Conservation (phyloP, 2,888 invertebrate genomes). For the Priapulus caudatus region DNA sequence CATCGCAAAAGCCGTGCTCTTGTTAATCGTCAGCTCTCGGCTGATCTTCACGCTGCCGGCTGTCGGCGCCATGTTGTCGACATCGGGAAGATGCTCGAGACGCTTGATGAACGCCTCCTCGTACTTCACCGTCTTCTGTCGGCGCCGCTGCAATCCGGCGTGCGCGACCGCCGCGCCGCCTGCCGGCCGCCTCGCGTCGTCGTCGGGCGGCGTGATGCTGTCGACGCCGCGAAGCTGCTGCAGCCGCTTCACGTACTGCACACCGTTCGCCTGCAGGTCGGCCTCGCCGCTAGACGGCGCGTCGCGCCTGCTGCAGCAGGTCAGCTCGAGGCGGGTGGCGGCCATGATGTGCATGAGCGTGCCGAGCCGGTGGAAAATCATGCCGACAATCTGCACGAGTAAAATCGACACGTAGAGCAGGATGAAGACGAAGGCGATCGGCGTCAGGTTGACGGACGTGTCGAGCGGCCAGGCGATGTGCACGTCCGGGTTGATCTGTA, state of each 20-base stretch:
- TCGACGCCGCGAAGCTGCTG: too few relatives aligned
- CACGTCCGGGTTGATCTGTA: slow-evolving; percentile 95
- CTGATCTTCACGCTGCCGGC: too few relatives aligned
- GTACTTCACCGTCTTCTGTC: not conserved
- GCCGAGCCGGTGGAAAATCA: slow-evolving; percentile 97
- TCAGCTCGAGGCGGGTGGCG: not conserved
- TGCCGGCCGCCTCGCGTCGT: not conserved
- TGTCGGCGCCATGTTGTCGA: too few relatives aligned
- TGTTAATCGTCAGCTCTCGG: too few relatives aligned
- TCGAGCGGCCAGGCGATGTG: slow-evolving; percentile 94
- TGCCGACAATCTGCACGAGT: slow-evolving; percentile 88
- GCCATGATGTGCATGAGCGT: slow-evolving; percentile 75
- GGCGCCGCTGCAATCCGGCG: not conserved
- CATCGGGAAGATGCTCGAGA: not conserved
- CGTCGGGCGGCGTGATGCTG: not conserved
- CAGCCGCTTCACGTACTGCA: not conserved
- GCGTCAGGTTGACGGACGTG: slow-evolving; percentile 66
- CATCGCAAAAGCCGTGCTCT: too few relatives aligned
- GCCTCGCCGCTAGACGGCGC: not conserved
- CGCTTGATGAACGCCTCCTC: not conserved
- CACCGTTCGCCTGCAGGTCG: not conserved
- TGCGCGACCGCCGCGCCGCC: not conserved
- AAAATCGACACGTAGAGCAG: slow-evolving; percentile 94
- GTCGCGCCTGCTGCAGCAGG: not conserved
- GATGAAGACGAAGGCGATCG: slow-evolving; percentile 86